Percentiles rank a stretch among this genome's conserved stretches.
phyloP scores from a whole-genome alignment of 2,888 invertebrate genomes.

The Synergus japonicus region DNA sequence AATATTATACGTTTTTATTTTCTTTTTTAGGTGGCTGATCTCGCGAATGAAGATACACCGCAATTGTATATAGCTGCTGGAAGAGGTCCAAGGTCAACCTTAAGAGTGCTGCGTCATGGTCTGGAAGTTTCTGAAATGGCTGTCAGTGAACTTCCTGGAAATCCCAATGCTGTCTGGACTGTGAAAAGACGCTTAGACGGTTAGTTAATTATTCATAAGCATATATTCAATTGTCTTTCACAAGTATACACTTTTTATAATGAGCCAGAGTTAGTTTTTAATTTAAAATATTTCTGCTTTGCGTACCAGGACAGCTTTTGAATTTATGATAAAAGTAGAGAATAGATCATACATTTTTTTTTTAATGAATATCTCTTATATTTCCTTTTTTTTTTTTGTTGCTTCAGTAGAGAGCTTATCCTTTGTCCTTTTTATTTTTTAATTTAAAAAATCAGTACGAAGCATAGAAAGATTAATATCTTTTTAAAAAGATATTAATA shows the following conservation, averaged over 20 bases:
- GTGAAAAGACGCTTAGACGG: constrained; percentile 97
- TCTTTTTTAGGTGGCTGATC: constrained; percentile 86
- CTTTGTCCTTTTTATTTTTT: not conserved
- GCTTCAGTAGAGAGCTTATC: not conserved
- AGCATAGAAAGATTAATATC: constrained; percentile 38
- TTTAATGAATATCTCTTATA: not conserved
- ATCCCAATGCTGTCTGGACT: constrained; percentile 99
- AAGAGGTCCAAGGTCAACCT: constrained; percentile 94
- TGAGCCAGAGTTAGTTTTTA: not conserved
- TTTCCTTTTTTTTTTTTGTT: not conserved
- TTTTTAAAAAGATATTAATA: constrained; percentile 68
- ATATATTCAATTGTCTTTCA: not conserved
- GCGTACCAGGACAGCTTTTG: not conserved
- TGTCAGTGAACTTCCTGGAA: constrained; percentile 99
- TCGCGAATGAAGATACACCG: constrained; percentile 99
- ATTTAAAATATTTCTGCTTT: not conserved
- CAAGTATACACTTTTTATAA: not conserved
- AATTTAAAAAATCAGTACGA: not conserved
- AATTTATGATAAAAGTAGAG: not conserved
- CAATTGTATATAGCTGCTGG: constrained; percentile 98
- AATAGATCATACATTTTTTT: not conserved
- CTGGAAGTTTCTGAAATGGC: constrained; percentile 99
- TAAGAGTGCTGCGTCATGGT: constrained; percentile 95
- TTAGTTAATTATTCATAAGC: constrained; percentile 79
- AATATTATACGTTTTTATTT: not conserved